A percentile compares a stretch with the other conserved stretches of the same genome.
phyloP scores from a whole-genome alignment of 2,113 vertebrate genomes.

The Pipra filicauda region DNA sequence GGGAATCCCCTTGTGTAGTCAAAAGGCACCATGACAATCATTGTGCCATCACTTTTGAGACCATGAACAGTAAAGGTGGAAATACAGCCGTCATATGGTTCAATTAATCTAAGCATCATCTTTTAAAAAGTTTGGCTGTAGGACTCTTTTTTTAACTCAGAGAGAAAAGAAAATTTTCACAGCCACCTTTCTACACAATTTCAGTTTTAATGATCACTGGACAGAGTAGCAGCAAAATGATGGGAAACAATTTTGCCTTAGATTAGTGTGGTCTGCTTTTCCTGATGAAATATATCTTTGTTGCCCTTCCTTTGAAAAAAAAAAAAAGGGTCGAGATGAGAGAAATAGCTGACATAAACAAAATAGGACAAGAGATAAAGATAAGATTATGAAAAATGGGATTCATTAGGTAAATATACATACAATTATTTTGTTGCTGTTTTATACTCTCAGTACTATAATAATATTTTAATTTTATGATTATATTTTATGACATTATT shows the following conservation, averaged over 20 bases:
- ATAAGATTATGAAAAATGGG: background rate
- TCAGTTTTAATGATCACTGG: background rate
- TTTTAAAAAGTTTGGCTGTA: background rate
- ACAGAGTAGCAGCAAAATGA: background rate
- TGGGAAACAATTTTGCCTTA: background rate
- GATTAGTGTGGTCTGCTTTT: background rate
- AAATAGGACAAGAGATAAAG: background rate
- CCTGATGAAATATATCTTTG: background rate
- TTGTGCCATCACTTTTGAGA: background rate
- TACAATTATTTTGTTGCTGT: background rate
- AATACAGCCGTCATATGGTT: background rate
- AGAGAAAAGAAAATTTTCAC: background rate
- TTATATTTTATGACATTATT: background rate
- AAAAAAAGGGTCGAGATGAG: background rate
- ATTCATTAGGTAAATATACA: background rate
- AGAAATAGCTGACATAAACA: background rate
- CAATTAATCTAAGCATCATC: background rate
- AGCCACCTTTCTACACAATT: rapidly evolving
- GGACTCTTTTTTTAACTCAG: background rate
- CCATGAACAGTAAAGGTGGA: background rate
- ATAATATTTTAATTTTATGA: background rate
- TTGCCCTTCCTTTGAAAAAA: background rate
- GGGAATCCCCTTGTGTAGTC: background rate
- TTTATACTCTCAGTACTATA: background rate
- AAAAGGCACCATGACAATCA: background rate